Evolutionary conservation across 2,888 invertebrate genomes (phyloP).

Genomic region (Noctua fimbriata): DNA sequence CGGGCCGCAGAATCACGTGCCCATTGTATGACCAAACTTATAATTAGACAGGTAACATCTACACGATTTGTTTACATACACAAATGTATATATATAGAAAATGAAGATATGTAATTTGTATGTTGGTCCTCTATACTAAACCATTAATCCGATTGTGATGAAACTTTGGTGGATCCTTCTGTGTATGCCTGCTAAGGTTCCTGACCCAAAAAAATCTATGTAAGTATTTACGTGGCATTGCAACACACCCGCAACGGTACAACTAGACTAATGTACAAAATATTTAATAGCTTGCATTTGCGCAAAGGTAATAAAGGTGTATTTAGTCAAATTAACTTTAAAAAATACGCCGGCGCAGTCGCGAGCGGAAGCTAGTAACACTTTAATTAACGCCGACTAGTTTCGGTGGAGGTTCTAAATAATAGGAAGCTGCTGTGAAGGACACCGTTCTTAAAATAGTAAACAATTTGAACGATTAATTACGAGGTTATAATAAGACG

Average conservation of each 20-base stretch:
- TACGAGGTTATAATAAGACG: slow-evolving; percentile 12
- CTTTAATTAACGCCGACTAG: slow-evolving; percentile 54
- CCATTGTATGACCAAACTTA: slow-evolving; percentile 16
- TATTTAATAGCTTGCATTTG: too few relatives aligned
- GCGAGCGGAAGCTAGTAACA: background rate
- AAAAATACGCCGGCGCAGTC: background rate
- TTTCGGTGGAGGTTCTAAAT: slow-evolving; percentile 33
- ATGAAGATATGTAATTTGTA: background rate
- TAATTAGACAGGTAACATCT: slow-evolving; percentile 48
- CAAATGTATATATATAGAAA: background rate
- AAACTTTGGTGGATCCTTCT: background rate
- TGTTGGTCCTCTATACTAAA: background rate
- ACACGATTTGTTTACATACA: slow-evolving; percentile 47
- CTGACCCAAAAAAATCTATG: background rate
- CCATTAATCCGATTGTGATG: background rate
- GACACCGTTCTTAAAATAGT: slow-evolving; percentile 25
- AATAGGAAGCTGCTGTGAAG: slow-evolving; percentile 56
- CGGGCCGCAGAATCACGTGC: background rate
- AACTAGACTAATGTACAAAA: background rate
- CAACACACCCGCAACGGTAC: background rate
- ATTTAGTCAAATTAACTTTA: background rate
- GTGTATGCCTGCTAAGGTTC: background rate
- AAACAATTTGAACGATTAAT: slow-evolving; percentile 29
- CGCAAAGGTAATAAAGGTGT: background rate
- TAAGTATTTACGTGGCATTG: too few relatives aligned